Percentiles rank a stretch among this genome's conserved stretches.
These are phyloP conservation scores for Peribatodes rhomboidaria DNA, from an alignment of 2,888 invertebrate species.

Conservation along the genomic window DNA sequence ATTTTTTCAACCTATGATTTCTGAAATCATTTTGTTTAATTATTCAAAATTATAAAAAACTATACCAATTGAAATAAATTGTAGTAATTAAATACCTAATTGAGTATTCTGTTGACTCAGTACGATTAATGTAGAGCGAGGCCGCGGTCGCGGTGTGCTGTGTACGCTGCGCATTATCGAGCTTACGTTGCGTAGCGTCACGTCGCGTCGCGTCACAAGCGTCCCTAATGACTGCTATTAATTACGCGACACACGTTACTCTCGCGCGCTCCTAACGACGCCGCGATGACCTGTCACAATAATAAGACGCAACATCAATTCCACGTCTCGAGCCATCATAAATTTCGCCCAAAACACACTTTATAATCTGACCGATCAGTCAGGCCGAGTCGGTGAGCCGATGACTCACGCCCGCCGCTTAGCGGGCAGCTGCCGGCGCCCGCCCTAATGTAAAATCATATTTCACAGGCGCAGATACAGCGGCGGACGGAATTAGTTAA, in stretches of 20 bases:
- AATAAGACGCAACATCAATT: slow-evolving; percentile 78
- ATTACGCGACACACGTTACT: slow-evolving; percentile 31
- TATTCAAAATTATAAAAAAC: not conserved
- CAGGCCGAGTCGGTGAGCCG: slow-evolving; percentile 55
- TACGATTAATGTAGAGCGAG: no score
- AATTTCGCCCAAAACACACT: slow-evolving; percentile 67
- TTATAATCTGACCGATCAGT: slow-evolving; percentile 77
- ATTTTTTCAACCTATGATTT: no score
- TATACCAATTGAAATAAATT: not conserved
- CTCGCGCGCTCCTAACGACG: slow-evolving; percentile 56
- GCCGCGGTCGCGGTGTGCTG: no score
- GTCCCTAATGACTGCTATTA: slow-evolving; percentile 38
- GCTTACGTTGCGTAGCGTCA: not conserved
- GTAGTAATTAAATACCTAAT: not conserved
- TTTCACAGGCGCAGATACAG: slow-evolving; percentile 51
- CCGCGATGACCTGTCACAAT: slow-evolving; percentile 75
- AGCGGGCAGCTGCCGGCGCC: slow-evolving; percentile 49
- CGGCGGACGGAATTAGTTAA: slow-evolving; percentile 43
- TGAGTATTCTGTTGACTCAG: no score
- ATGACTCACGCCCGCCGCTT: slow-evolving; percentile 58
- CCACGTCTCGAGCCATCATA: slow-evolving; percentile 64
- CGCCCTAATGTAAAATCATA: slow-evolving; percentile 61
- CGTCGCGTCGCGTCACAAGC: not conserved
- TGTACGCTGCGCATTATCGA: not conserved
- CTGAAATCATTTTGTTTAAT: not conserved